These are phyloP conservation scores for Paelopatides confundens DNA, from an alignment of 53 echinoderm and acorn worm genomes.

Conservation along the genomic window DNA sequence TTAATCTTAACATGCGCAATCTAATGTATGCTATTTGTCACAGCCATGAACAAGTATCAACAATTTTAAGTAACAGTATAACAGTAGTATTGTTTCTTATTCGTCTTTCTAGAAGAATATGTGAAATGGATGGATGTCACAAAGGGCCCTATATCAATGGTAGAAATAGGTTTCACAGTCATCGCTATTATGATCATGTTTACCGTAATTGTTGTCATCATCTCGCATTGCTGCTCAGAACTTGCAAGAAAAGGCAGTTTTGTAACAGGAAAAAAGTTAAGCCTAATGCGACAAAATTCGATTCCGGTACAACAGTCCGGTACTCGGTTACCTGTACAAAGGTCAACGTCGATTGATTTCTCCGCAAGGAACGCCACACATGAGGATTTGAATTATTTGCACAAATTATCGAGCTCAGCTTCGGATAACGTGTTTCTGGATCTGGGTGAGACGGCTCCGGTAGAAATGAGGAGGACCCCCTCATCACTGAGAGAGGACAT, in stretches of 20 bases:
- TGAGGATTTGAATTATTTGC: slow-evolving; percentile 26
- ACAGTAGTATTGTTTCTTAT: no score
- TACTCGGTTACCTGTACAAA: slow-evolving; percentile 9
- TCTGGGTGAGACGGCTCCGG: not conserved
- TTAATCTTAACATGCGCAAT: no score
- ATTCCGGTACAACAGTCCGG: slow-evolving; percentile 1
- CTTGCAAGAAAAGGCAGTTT: not conserved
- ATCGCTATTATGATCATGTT: not conserved
- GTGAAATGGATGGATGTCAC: slow-evolving; percentile 18
- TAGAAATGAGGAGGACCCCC: not conserved
- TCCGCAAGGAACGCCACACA: slow-evolving; percentile 34
- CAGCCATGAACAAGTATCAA: no score
- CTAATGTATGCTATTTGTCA: no score
- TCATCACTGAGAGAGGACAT: not conserved
- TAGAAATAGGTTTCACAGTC: slow-evolving; percentile 14
- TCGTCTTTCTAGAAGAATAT: not conserved
- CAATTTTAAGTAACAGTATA: no score
- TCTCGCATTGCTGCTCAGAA: slow-evolving; percentile 15
- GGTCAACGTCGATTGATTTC: not conserved
- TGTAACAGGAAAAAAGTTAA: not conserved
- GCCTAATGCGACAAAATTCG: not conserved
- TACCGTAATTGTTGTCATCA: not conserved
- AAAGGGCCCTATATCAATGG: slow-evolving; percentile 33
- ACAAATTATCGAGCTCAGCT: not conserved
- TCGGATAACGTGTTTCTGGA: not conserved